Conservation (phyloP, 2,888 invertebrate species). For the Heliconius ethilla region DNA sequence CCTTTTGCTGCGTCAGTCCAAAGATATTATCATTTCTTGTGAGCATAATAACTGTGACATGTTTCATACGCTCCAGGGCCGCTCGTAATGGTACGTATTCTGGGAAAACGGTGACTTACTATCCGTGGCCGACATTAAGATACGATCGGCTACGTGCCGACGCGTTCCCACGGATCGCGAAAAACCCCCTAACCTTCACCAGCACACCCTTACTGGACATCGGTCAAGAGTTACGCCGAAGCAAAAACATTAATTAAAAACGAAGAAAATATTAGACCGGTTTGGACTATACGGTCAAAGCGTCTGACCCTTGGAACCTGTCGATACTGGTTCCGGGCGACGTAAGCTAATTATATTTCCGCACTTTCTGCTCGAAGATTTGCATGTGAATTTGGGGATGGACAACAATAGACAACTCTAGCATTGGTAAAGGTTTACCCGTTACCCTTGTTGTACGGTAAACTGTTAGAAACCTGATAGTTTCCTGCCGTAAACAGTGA, state of each 20-base stretch:
- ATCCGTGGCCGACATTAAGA: constrained; percentile 71
- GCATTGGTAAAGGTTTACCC: constrained; percentile 59
- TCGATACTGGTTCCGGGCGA: constrained; percentile 54
- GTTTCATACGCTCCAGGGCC: constrained; percentile 73
- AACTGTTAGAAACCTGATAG: constrained; percentile 76
- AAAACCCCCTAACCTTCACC: constrained; percentile 55
- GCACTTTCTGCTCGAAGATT: constrained; percentile 77
- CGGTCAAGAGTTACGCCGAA: constrained; percentile 69
- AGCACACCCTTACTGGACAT: constrained; percentile 63
- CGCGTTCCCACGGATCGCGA: constrained; percentile 76
- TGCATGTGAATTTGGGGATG: constrained; percentile 74
- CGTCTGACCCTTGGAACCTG: constrained; percentile 59
- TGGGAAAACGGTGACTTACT: constrained; percentile 70
- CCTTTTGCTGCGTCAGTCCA: constrained; percentile 67
- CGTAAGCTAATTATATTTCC: constrained; percentile 80
- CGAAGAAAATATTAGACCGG: constrained; percentile 69
- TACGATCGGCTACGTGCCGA: constrained; percentile 64
- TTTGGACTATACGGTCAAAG: constrained; percentile 64
- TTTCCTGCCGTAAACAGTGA: constrained; percentile 73
- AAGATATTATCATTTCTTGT: constrained; percentile 78
- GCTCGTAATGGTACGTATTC: constrained; percentile 75
- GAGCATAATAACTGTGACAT: constrained; percentile 81
- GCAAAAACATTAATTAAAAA: constrained; percentile 78
- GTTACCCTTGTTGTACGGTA: constrained; percentile 47
- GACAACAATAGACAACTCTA: constrained; percentile 70